Evolutionary conservation across 37 sponge, comb jelly and placozoan genomes (phyloP), one percentile per base, ranked within the genome.

Genomic region (Haliclona indistincta): DNA sequence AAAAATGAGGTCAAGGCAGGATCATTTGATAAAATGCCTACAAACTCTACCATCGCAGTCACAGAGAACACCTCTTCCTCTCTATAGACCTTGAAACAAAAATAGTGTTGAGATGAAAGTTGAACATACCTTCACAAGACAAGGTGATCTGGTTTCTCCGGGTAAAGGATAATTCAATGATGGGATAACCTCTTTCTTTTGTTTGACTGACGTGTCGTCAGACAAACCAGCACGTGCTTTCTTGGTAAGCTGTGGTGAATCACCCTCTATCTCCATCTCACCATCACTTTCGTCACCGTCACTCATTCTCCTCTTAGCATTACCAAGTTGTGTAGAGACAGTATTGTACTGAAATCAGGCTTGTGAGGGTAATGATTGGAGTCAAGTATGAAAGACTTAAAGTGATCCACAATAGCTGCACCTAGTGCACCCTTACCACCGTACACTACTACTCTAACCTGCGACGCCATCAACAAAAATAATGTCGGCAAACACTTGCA

Each of bases 401-500:
- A 92, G 70, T 80, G 65, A 38, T 71, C 41, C 22, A 97, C 98
- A 26, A 97, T 35, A 42, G 85, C 51, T 29, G 82, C 76, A 51
- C 98, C 98, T 15, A 97, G 83, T 0, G 98, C 98, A 28, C 98
- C 98, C 47, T 89, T 94, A 2, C 98, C 98, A 7, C 98, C 98
- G 41, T 97, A 97, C 52, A 97, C 95, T 5, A 92, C 36, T 13
- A 94, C 93, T 56, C 89, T 76, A 49, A 65, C 36, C 71, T 62
- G 82, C 8, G 49, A 47, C 3, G 79, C 42, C 79, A 79, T 79
- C 17, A n/a, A n/a, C n/a, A n/a, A n/a, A n/a, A n/a, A n/a, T n/a
- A n/a, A n/a, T n/a, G n/a, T n/a, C n/a, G n/a, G n/a, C n/a, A n/a
- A n/a, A n/a, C n/a, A n/a, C n/a, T n/a, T n/a, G n/a, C n/a, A n/a